Evolutionary conservation across 1,140 invertebrate species (phyloP).

Genomic region (Drepana arcuata): DNA sequence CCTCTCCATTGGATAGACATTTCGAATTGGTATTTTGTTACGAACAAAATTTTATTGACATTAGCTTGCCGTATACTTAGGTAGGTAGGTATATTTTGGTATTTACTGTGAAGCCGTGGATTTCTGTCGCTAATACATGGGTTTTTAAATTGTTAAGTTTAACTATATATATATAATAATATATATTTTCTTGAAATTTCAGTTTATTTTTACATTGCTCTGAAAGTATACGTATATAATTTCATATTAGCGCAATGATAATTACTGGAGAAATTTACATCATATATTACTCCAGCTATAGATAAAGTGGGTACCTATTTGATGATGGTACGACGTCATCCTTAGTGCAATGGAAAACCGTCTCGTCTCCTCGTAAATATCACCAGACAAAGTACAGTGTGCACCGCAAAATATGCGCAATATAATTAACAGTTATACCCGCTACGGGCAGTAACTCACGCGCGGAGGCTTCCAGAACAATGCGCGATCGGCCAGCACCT

Average conservation of each 20-base stretch:
- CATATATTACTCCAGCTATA: too few species aligned
- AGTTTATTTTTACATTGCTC: too few species aligned
- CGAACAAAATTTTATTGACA: background rate
- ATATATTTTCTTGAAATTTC: too few species aligned
- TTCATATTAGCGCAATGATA: too few species aligned
- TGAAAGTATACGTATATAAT: too few species aligned
- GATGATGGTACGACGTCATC: too few species aligned
- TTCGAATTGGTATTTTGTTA: background rate
- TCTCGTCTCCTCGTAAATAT: slow-evolving; percentile 38
- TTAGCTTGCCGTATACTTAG: background rate
- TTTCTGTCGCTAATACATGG: too few species aligned
- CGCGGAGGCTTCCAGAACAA: slow-evolving; percentile 38
- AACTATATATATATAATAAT: too few species aligned
- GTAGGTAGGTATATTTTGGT: background rate
- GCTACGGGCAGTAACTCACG: slow-evolving; percentile 52
- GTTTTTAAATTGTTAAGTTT: too few species aligned
- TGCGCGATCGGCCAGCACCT: slow-evolving; percentile 42
- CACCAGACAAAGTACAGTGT: slow-evolving; percentile 34
- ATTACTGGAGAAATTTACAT: too few species aligned
- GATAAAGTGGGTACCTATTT: too few species aligned
- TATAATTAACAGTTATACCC: slow-evolving; percentile 60
- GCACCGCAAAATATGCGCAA: slow-evolving; percentile 35
- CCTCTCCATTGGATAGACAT: slow-evolving; percentile 10
- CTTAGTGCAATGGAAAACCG: slow-evolving; percentile 29
- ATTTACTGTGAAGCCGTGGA: too few species aligned